Conservation (phyloP, 1,140 invertebrate genomes). For the Oreohelix idahoensis region DNA sequence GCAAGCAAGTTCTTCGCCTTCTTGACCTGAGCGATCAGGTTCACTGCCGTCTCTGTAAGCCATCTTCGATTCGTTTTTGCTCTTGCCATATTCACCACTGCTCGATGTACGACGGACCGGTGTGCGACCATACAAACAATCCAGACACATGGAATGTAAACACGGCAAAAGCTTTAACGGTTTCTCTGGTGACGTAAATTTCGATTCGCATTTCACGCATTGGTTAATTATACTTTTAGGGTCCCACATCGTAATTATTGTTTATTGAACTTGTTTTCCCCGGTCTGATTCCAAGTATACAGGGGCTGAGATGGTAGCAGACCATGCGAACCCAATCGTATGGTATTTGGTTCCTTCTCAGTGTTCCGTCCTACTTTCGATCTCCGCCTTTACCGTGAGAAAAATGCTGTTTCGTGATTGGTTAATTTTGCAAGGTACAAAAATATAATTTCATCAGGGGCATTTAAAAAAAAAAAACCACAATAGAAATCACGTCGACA, state of each 20-base stretch:
- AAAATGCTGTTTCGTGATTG: slow-evolving; percentile 4
- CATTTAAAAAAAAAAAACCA: too few species aligned
- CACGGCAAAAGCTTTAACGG: slow-evolving; percentile 87
- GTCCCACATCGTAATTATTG: slow-evolving; percentile 9
- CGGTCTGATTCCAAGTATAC: neutral
- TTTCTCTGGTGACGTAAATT: slow-evolving; percentile 75
- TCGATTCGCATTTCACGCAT: slow-evolving; percentile 77
- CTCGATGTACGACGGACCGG: neutral
- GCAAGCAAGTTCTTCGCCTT: neutral
- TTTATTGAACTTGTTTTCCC: neutral
- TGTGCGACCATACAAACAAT: slow-evolving; percentile 79
- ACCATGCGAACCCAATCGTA: slow-evolving; percentile 24
- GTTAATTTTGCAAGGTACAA: neutral
- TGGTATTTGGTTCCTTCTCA: neutral
- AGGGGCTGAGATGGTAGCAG: slow-evolving; percentile 3
- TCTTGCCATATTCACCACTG: neutral
- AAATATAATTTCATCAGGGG: neutral
- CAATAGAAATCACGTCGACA: neutral
- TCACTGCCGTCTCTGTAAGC: neutral
- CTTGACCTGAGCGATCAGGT: neutral
- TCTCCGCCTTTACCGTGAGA: slow-evolving; percentile 7
- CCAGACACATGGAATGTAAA: slow-evolving; percentile 85
- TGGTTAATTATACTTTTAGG: slow-evolving; percentile 43
- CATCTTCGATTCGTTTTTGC: neutral
- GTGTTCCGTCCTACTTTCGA: slow-evolving; percentile 21